Evolutionary conservation across 2,888 invertebrate species (phyloP), one percentile per base, ranked within the genome.

Genomic region (Molanna angustata): DNA sequence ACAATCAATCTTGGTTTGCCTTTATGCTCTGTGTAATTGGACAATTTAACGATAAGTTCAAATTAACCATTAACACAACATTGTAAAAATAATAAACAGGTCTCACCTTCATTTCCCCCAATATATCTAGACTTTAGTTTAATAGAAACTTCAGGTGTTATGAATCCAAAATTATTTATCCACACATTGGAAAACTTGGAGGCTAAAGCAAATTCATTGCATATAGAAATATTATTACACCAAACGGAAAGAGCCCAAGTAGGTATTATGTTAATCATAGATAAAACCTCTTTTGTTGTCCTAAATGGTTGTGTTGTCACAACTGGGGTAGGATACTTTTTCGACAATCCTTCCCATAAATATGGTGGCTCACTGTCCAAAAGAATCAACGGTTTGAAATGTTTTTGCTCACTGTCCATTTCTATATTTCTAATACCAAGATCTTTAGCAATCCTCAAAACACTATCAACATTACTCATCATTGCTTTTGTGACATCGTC

Each of bases 221-320:
- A 74, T 17, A 80, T 62, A 27, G 75, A 69, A 33, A 74, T 63
- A 61, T 75, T 78, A 67, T 81, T 80, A 2, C 78, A 73, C 79
- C 80, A 82, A 19, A 82, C 69, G 53, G 79, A 78, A 2, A 73
- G 73, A 9, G 69, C 76, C 6, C 76, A 65, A 3, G 77, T 76
- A 33, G 69, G 67, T 11, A 69, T 68, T 63, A 78, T 79, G 65
- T 81, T 81, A 18, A 77, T 75, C 40, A 82, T 65, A 27, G 68
- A 64, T 1, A 79, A 67, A 48, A 57, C 57, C 48, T 57, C 46
- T 59, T 62, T 46, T 47, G 58, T 53, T 51, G 60, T 49, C 46
- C 53, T 18, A 60, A 57, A 47, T 20, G 52, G 16, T 45, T 75
- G 58, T 6, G 72, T 68, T 2, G 72, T 69, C 19, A 78, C 62